phyloP scores from a whole-genome alignment of 2,113 vertebrate species.

The Galeopterus variegatus region DNA sequence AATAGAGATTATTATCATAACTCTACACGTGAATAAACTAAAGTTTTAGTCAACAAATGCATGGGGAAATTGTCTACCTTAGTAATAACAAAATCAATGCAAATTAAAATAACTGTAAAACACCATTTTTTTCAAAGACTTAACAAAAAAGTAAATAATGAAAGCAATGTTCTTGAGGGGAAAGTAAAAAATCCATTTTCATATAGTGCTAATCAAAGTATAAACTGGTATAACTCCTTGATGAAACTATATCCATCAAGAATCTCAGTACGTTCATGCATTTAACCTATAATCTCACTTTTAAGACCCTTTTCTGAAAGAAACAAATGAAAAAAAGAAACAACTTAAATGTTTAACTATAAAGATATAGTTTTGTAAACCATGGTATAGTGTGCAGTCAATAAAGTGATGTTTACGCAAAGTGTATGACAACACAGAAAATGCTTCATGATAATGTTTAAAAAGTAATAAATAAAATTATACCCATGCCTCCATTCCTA shows the following conservation, averaged over 20 bases:
- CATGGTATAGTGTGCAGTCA: background rate
- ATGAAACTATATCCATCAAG: background rate
- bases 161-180: background rate
- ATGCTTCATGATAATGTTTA: background rate
- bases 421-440: background rate
- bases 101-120: slow-evolving; percentile 38
- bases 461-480: background rate
- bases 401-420: background rate
- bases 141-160: background rate
- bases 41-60: background rate
- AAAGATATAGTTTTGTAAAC: background rate
- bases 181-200: background rate
- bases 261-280: background rate
- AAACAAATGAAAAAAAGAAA: background rate
- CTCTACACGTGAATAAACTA: background rate
- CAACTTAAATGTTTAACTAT: background rate
- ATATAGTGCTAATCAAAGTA: background rate
- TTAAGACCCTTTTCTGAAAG: background rate
- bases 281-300: background rate
- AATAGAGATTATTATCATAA: background rate
- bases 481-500: background rate
- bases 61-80: background rate
- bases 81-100: slow-evolving; percentile 12
- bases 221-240: background rate
- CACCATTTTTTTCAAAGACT: background rate